Base-by-base conservation (phyloP, 2,888 invertebrate genomes). In the Tetragonula carbonaria region DNA sequence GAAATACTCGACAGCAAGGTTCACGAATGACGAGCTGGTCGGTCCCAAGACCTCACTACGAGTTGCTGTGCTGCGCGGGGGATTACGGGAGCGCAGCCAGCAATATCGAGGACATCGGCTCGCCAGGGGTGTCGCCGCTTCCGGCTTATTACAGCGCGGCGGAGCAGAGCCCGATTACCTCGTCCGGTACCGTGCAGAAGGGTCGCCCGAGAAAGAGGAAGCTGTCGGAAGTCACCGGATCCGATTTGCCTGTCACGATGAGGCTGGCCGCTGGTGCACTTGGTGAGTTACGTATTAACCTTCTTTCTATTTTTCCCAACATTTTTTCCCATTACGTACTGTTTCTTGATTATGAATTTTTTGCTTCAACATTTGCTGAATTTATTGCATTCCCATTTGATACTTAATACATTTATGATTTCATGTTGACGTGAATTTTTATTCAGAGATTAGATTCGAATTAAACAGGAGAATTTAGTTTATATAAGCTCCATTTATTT, bases 171-270 rank as follows among this genome's bases (percentile, higher is more conserved):
- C 93, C 94, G 13, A 92, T 94, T 70, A 88, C 92, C 66, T 82
- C 92, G 8, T 90, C 91, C 33, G 91, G 95, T 6, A 95, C 96
- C 4, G 96, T 96, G 73, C 96, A 96, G 86, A 98, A 98, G 95
- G 98, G 98, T 1, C 95, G 98, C 45, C 98, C 98, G 0, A 95
- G 98, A 90, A 98, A 98, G 94, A 95, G 97, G 93, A 97, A 97
- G 94, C 93, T 96, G n/a, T 94, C 94, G 63, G 94, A 94, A 86
- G 11, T 95, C 95, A 96, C 96, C 71, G 95, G 95, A 66, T 93
- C 94, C 33, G 96, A 97, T 84, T 95, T 97, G 91, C 96, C 97
- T 80, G 96, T 96, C 11, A 96, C 96, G 0, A 96, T 97, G 96
- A 95, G 97, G 92, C 96, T 97, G 95, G 96, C 96, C 45, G 96